Evolutionary conservation across 2,888 invertebrate genomes (phyloP), one percentile per base, ranked within the genome.

Genomic region (Neoaliturus tenellus): DNA sequence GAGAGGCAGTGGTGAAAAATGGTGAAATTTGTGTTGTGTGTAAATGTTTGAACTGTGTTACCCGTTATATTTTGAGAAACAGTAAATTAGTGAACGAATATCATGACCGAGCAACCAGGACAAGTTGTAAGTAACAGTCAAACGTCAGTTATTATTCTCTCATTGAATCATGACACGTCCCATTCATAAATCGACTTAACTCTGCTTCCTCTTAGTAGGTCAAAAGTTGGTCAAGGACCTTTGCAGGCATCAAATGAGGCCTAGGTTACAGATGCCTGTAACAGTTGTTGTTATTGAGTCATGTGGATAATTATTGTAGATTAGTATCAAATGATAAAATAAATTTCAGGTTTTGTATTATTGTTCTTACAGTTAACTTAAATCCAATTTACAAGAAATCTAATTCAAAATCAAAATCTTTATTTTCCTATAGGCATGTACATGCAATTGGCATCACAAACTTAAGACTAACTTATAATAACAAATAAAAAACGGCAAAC

Each of bases 171-270:
- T 71, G 71, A 71, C 35, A 39, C 10, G 17, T 75, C 39, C 48
- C 41, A 75, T 75, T 75, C 39, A 75, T 39, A 75, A 75, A 48
- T 3, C 20, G 44, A 44, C 5, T 28, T 17, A 71, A 17, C 28
- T 48, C 3, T 23, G 12, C 20, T 41, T 1, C 14, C 39, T 5
- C 2, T 75, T 44, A 75, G 25, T 75, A 75, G 75, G 75, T 75
- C 75, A 44, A 48, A 44, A 75, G 44, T 75, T 75, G 75, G 75
- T 75, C 75, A 75, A 75, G 75, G 75, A 75, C 75, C 75, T 75
- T 75, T 44, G 1, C 75, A 44, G 41, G 25, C 48, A 75, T 28
- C 12, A 25, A 75, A 75, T 2, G 1, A 75, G 75, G 17, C 6
- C 75, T 75, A 75, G 75, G 75, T 39, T 39, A 67, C n/a, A n/a